These are phyloP conservation scores for human (Homo sapiens) DNA, from an alignment of 2,113 vertebrate species.

Conservation along the genomic window GRCh38 chr1:83727001-83727500, in stretches of 20 bases:
- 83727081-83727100: not conserved
- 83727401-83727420: not conserved
- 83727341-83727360: not conserved
- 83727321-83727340: not conserved
- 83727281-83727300: not conserved
- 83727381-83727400: not conserved
- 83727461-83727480: not conserved
- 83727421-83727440: not conserved
- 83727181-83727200: not conserved
- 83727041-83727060: not conserved
- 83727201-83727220: not conserved
- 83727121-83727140: not conserved
- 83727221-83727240: not conserved
- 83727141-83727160: not conserved
- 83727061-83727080: not conserved
- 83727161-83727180: not conserved
- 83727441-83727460: rapidly evolving
- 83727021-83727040: no score
- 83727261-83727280: not conserved
- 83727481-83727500: not conserved
- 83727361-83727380: not conserved
- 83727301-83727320: not conserved
- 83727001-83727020: no score
- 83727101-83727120: not conserved
- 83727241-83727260: not conserved